phyloP scores from a whole-genome alignment of 2,888 invertebrate species.

The Heliconius hortense region DNA sequence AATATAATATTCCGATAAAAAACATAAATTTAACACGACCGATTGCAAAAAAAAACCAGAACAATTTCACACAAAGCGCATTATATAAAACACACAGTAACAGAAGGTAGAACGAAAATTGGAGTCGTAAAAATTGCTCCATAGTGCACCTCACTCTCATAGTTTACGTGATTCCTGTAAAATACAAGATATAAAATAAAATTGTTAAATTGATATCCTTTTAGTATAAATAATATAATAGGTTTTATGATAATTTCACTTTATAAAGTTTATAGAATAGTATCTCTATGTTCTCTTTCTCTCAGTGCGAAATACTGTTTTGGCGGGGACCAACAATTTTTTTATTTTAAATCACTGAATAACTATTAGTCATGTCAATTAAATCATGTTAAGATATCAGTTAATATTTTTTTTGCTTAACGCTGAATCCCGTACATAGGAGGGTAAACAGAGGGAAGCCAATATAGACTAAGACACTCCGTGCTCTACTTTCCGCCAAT shows the following conservation, averaged over 20 bases:
- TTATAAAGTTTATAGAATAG: not conserved
- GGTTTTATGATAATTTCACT: not conserved
- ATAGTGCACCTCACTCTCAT: conserved; percentile 54
- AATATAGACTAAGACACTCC: too few relatives aligned
- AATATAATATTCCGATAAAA: conserved; percentile 3
- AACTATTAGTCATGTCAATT: not conserved
- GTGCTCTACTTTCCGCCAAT: too few relatives aligned
- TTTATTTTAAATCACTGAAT: not conserved
- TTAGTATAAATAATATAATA: not conserved
- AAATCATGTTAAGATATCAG: not conserved
- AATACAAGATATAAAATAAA: conserved; percentile 24
- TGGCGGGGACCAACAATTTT: not conserved
- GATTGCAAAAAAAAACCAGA: conserved; percentile 26
- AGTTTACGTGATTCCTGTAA: conserved; percentile 57
- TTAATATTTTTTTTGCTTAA: not conserved
- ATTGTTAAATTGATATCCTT: conserved; percentile 10
- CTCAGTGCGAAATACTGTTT: not conserved
- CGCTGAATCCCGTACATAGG: too few relatives aligned
- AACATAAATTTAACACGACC: not conserved
- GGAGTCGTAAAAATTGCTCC: conserved; percentile 58
- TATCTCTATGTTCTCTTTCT: not conserved
- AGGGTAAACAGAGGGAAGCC: too few relatives aligned
- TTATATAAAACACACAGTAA: conserved; percentile 38
- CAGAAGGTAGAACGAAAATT: conserved; percentile 49
- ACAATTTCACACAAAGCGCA: conserved; percentile 28